A percentile compares a stretch with the other conserved stretches of the same genome.
Conservation (phyloP, 2,888 invertebrate genomes). For the Salpingus planirostris region DNA sequence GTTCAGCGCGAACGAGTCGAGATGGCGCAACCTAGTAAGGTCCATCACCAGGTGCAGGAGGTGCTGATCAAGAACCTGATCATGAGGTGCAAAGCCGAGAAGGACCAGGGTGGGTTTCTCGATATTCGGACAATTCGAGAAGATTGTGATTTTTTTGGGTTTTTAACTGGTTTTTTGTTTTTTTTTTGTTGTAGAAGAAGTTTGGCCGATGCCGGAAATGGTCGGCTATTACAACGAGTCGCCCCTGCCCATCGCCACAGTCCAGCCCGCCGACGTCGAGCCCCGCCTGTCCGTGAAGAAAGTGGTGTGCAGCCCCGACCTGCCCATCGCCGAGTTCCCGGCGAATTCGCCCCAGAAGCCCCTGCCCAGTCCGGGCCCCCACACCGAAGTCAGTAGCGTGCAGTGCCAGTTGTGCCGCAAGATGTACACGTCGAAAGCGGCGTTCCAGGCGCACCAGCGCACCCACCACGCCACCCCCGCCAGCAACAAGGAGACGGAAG, state of each 20-base stretch:
- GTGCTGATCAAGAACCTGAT: conserved; percentile 32
- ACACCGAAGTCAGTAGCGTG: conserved; percentile 18
- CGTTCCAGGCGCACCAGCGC: conserved; percentile 34
- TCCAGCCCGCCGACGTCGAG: conserved; percentile 31
- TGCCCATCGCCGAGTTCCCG: conserved; percentile 42
- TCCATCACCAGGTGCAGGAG: conserved; percentile 24
- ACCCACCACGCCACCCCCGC: conserved; percentile 37
- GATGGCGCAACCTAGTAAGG: conserved; percentile 17
- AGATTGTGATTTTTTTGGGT: conserved; percentile 8
- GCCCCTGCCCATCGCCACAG: conserved; percentile 37
- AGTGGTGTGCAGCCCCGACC: conserved; percentile 52
- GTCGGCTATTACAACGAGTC: conserved; percentile 45
- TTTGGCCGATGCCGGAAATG: conserved; percentile 45
- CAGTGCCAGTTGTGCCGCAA: conserved; percentile 42
- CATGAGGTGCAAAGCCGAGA: conserved; percentile 29
- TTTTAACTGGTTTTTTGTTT: conserved; percentile 24
- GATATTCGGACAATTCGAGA: too few relatives aligned
- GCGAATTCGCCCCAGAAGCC: conserved; percentile 18
- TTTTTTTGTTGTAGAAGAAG: conserved; percentile 41
- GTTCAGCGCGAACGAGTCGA: conserved; percentile 2
- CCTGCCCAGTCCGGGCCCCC: conserved; percentile 8
- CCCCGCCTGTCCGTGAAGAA: conserved; percentile 39
- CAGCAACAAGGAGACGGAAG: conserved; percentile 40
- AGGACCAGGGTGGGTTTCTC: conserved; percentile 22
- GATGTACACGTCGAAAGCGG: conserved; percentile 35